phyloP scores from a whole-genome alignment of 2,888 invertebrate genomes.

The Oscheius sp. region DNA sequence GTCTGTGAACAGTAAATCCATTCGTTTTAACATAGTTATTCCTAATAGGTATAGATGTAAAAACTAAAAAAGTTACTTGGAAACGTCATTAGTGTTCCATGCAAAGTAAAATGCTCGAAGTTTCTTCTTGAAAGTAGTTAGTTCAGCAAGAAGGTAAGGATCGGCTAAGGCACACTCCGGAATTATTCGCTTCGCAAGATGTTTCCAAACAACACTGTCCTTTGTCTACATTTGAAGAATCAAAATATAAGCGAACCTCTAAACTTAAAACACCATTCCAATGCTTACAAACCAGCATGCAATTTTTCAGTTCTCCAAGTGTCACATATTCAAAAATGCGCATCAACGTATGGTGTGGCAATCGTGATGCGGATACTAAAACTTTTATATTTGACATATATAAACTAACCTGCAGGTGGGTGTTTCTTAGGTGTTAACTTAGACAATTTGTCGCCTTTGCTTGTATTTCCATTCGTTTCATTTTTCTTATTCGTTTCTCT shows the following conservation, averaged over 20 bases:
- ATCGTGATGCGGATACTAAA: constrained; percentile 54
- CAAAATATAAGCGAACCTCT: constrained; percentile 73
- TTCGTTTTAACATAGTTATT: constrained; percentile 96
- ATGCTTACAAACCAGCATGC: constrained; percentile 90
- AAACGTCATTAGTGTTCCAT: constrained; percentile 97
- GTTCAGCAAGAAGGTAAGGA: constrained; percentile 88
- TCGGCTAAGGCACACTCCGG: constrained; percentile 86
- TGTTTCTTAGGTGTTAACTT: not conserved
- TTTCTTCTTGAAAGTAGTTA: constrained; percentile 91
- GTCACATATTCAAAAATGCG: constrained; percentile 62
- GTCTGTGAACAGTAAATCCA: constrained; percentile 95
- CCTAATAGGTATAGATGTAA: constrained; percentile 74
- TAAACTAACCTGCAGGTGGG: constrained; percentile 5
- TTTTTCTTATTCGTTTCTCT: not conserved
- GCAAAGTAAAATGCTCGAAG: constrained; percentile 91
- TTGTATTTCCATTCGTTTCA: constrained; percentile 15
- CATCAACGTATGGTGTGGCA: constrained; percentile 62
- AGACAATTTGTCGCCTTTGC: not conserved
- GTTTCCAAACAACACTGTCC: constrained; percentile 83
- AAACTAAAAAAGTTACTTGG: constrained; percentile 75
- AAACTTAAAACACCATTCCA: constrained; percentile 87
- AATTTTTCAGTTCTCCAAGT: constrained; percentile 83
- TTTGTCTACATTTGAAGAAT: constrained; percentile 8
- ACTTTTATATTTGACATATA: not conserved
- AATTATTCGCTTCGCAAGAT: constrained; percentile 87